These are phyloP conservation scores for Macrosoma leucophasiata DNA, from an alignment of 2,888 invertebrate genomes.

Conservation along the genomic window DNA sequence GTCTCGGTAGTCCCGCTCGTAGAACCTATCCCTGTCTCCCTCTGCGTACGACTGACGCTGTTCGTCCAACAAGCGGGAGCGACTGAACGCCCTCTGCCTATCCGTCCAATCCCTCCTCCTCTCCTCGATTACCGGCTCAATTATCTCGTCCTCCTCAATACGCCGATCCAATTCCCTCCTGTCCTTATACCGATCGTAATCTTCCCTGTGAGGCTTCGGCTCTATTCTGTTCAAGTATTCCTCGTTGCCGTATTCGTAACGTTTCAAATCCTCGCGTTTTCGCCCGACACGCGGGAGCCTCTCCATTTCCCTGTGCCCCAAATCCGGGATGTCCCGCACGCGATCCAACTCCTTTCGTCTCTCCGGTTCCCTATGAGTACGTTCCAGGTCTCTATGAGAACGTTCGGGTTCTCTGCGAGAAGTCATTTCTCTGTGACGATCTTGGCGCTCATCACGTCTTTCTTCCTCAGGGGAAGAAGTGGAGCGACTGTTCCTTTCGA, in stretches of 20 bases:
- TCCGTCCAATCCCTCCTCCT: constrained; percentile 63
- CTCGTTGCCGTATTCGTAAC: constrained; percentile 63
- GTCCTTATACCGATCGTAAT: constrained; percentile 59
- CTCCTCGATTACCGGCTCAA: constrained; percentile 63
- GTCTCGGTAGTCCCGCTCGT: constrained; percentile 63
- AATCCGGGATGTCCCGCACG: constrained; percentile 43
- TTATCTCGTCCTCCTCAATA: constrained; percentile 65
- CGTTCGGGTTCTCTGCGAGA: constrained; percentile 66
- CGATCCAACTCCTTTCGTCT: constrained; percentile 56
- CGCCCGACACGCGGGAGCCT: constrained; percentile 62
- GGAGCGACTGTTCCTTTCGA: constrained; percentile 70
- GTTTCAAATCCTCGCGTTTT: constrained; percentile 59
- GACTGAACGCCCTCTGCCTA: constrained; percentile 63
- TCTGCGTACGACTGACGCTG: constrained; percentile 63
- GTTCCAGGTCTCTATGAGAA: constrained; percentile 51
- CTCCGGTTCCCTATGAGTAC: constrained; percentile 34
- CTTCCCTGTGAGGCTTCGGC: constrained; percentile 54
- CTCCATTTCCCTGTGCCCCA: constrained; percentile 57
- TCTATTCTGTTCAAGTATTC: constrained; percentile 62
- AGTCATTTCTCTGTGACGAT: constrained; percentile 57
- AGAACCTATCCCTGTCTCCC: constrained; percentile 58
- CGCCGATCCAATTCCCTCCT: constrained; percentile 61
- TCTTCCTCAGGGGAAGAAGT: constrained; percentile 74
- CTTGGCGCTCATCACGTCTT: constrained; percentile 66
- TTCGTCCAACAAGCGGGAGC: constrained; percentile 63